Evolutionary conservation across 53 echinoderm and acorn worm species (phyloP), one percentile per base, ranked within the genome.

Genomic region (Luidia sarsii): DNA sequence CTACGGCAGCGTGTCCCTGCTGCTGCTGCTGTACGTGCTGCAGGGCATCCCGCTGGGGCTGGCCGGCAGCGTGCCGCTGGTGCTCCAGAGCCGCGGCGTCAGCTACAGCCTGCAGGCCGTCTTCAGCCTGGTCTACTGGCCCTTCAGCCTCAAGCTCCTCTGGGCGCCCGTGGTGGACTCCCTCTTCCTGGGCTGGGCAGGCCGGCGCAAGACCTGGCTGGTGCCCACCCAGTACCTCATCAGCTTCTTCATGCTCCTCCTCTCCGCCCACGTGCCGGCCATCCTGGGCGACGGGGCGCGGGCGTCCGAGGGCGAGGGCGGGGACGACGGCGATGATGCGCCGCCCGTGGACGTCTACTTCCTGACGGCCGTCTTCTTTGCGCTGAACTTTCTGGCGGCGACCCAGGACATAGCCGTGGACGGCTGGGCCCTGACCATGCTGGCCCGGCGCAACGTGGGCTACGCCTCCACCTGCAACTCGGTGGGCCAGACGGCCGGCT

Each of bases 371-470:
- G 83, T 93, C 14, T 97, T 97, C 68, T 97, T 97, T 60, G 87
- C 93, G 86, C 75, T 97, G 28, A 97, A 97, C 39, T 97, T 97
- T 79, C 60, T 97, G 25, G 97, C 97, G n/a, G 97, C 97, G 0
- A 97, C 97, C 7, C 97, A 97, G 51, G 97, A 97, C 34, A 91
- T 97, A 20, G 97, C 97, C 20, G 97, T 97, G 24, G 97, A 97
- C 36, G 97, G 97, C 14, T 97, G 97, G 97, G 97, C 97, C n/a
- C 85, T 97, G 16, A 97, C 97, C 3, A 97, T 97, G 97, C 71
- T 97, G n/a, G 90, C 97, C 15, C 73, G 68, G 31, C 50, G 81
- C 18, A 97, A 97, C 79, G 90, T 97, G 7, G 97, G 93, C 1
- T 93, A 91, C 62, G 97, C 97, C 10, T 97, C 97, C 25, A 97